Evolutionary conservation across 2,113 vertebrate genomes (phyloP).

Genomic region (Mandrillus leucophaeus): DNA sequence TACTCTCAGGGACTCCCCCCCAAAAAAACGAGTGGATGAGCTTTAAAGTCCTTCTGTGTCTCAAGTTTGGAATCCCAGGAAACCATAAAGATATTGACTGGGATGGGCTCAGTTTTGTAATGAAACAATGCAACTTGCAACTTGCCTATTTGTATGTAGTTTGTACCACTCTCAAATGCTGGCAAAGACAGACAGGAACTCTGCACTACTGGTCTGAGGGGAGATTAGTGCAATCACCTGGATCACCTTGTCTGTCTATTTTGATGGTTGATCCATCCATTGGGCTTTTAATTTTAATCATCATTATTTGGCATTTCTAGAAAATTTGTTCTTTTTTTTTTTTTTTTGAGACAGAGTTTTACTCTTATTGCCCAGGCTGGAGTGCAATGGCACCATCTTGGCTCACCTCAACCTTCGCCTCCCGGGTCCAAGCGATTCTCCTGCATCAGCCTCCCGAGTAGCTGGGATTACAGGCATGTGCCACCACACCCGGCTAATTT

Average conservation of each 20-base stretch:
- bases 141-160: neutral
- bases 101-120: neutral
- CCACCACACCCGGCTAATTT: too few species aligned
- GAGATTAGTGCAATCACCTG: accelerated
- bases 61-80: neutral
- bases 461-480: too few species aligned
- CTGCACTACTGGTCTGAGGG: accelerated
- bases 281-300: neutral
- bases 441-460: too few species aligned
- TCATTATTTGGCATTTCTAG: constrained; percentile 9
- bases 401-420: too few species aligned
- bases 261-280: neutral
- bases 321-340: neutral
- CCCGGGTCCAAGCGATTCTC: too few species aligned
- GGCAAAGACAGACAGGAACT: neutral
- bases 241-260: too few species aligned
- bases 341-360: too few species aligned
- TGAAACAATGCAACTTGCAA: neutral
- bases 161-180: neutral
- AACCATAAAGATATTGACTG: neutral
- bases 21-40: neutral
- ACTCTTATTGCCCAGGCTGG: too few species aligned
- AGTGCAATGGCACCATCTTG: too few species aligned
- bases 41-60: neutral
- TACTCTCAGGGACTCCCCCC: neutral